Evolutionary conservation across 2,113 vertebrate genomes (phyloP).

Genomic region (Meriones unguiculatus): DNA sequence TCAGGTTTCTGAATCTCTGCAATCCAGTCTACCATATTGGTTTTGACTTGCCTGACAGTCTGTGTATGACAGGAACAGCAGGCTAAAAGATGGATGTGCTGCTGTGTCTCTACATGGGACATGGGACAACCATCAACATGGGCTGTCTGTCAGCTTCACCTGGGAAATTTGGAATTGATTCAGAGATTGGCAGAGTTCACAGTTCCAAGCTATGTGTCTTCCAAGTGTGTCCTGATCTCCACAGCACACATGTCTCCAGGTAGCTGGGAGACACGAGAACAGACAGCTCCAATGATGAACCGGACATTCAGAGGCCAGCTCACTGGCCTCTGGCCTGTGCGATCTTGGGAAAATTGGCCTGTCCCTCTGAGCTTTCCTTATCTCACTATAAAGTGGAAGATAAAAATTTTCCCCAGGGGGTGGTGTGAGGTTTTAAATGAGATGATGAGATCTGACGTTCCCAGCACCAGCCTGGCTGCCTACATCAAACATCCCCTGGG

Average conservation of each 20-base stretch:
- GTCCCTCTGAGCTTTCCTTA: background rate
- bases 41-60: background rate
- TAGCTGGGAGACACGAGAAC: fast-evolving
- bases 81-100: fast-evolving
- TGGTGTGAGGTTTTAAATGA: background rate
- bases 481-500: fast-evolving
- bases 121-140: fast-evolving
- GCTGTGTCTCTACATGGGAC: background rate
- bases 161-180: background rate
- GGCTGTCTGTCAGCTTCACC: background rate
- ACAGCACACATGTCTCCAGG: too few relatives aligned
- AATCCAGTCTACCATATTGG: fast-evolving
- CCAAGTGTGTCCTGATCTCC: too few relatives aligned
- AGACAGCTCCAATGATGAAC: background rate
- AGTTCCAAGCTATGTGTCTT: background rate
- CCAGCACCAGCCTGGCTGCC: background rate
- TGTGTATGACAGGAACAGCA: background rate
- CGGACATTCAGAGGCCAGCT: background rate
- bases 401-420: background rate
- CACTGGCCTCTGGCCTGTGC: background rate
- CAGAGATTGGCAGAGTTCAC: background rate
- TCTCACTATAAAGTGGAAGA: background rate
- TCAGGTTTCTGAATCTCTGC: too few relatives aligned
- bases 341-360: background rate
- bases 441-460: background rate